These are phyloP conservation scores for Kryptolebias marmoratus DNA, from an alignment of 2,113 vertebrate genomes.

Conservation along the genomic window DNA sequence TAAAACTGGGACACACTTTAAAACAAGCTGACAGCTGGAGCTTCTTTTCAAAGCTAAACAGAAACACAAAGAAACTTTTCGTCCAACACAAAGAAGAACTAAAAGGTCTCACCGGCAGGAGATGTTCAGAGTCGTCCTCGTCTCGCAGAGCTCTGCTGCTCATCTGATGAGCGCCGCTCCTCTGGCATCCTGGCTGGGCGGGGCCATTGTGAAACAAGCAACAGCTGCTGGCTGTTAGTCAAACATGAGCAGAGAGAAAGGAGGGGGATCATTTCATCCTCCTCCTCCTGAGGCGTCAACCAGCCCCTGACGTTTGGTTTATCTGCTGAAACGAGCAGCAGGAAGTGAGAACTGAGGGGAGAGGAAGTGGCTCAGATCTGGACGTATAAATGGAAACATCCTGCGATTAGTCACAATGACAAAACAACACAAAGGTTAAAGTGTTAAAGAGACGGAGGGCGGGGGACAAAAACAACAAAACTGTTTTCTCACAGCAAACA, in stretches of 20 bases:
- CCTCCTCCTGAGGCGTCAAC: too few relatives aligned
- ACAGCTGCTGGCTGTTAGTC: conserved; percentile 61
- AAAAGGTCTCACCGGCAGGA: conserved; percentile 26
- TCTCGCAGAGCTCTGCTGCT: conserved; percentile 27
- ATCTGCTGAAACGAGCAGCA: too few relatives aligned
- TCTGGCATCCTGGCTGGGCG: conserved; percentile 25
- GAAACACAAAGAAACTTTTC: background rate
- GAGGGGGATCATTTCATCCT: background rate
- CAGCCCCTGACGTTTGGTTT: background rate
- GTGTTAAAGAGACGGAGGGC: background rate
- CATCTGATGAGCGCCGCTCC: conserved; percentile 10
- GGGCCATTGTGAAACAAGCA: conserved; percentile 54
- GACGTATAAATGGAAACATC: background rate
- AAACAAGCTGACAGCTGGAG: background rate
- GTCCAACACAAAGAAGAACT: too few relatives aligned
- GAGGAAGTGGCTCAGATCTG: conserved; percentile 36
- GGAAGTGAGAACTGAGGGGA: background rate
- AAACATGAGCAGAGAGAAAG: background rate
- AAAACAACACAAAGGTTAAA: too few relatives aligned
- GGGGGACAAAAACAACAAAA: conserved; percentile 37
- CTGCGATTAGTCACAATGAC: too few relatives aligned
- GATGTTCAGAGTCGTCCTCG: background rate
- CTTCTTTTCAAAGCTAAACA: background rate
- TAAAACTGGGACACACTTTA: background rate
- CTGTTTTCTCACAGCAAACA: conserved; percentile 4